Evolutionary conservation across 1,140 invertebrate genomes (phyloP), one percentile per base, ranked within the genome.

Genomic region (Diprion similis): DNA sequence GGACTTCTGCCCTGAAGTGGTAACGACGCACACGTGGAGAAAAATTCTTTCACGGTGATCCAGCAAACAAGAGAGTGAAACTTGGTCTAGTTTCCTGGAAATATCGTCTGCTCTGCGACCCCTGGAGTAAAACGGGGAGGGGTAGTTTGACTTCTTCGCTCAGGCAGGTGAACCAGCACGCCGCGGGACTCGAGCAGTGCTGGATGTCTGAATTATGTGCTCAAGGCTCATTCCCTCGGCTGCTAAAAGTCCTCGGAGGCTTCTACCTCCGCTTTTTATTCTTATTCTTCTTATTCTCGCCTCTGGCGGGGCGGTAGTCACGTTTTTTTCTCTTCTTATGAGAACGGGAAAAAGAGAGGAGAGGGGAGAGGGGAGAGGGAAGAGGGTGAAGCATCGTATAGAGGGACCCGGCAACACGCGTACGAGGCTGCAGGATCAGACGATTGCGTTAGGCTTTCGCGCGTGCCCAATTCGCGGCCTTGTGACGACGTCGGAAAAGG

Each of bases 241-340:
- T 59, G 51, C 51, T 59, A 59, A 59, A 59, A 59, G 51, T 59
- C 51, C 51, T 17, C 51, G n/a, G 51, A 59, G 51, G 51, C n/a
- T 37, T 37, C 24, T 37, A 37, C 24, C 24, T 37, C 24, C 1
- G 24, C 24, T 37, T 37, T 37, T 37, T 37, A 37, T 37, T 37
- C 24, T 37, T 37, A 37, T 37, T 37, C 24, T 37, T 37, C 24
- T 59, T 59, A 15, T 59, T 59, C 51, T 59, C n/a, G 51, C 51
- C 51, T 59, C 51, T 59, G n/a, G 51, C 51, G 6, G 51, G 51
- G 11, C n/a, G 51, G 51, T 59, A 59, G 51, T 59, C 51, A 59
- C 51, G 51, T 59, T 17, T 59, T 59, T 59, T 17, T 59, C 51
- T 59, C 51, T 15, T 13, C n/a, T 15, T 15, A 59, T 15, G 51